Base-by-base conservation (phyloP, 2,113 vertebrate species). In the Pelvicachromis taeniatus region DNA sequence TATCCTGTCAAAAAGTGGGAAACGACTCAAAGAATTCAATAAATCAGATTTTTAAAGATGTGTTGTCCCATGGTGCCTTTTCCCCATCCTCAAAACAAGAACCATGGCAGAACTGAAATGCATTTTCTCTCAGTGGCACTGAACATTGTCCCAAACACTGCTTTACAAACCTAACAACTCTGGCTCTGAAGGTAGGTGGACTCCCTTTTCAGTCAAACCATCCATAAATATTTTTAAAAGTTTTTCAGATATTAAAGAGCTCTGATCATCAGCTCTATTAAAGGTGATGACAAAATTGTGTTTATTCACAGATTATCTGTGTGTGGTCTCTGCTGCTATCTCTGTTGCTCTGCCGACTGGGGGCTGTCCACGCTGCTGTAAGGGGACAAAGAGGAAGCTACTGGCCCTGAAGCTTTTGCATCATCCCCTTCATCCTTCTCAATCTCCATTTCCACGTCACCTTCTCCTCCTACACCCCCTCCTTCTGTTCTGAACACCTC, bases 401-500 rank as follows among this genome's bases (percentile, higher is more conserved):
- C 78, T 0, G 63, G 81, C 16, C 82, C 88, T 7, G 90, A 91
- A 54, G 70, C 48, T 83, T 92, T 91, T 23, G 84, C 85, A 77
- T 87, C 83, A 16, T 91, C 93, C 55, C 55, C 83, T 13, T 88
- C 92, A 5, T 91, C 90, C 63, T 82, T 75, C 61, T 90, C 92
- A 1, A 31, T 11, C 79, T 90, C 88, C 86, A 81, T 87, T 11
- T 89, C 89, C 56, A 38, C 42, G 7, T 89, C 88, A 73, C 65
- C 42, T 21, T 73, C 50, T 19, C 63, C 83, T 61, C 31, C 29
- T 45, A 59, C n/a, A 92, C 81, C 96, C 88, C 82, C 96, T 96
- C 0, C 77, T 92, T 97, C 97, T 70, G 96, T 96, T 93, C 96
- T 95, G 88, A 97, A 97, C 94, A 94, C 96, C 26, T 93, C 91